phyloP scores from a whole-genome alignment of 2,113 vertebrate genomes.

The Daboia siamensis region DNA sequence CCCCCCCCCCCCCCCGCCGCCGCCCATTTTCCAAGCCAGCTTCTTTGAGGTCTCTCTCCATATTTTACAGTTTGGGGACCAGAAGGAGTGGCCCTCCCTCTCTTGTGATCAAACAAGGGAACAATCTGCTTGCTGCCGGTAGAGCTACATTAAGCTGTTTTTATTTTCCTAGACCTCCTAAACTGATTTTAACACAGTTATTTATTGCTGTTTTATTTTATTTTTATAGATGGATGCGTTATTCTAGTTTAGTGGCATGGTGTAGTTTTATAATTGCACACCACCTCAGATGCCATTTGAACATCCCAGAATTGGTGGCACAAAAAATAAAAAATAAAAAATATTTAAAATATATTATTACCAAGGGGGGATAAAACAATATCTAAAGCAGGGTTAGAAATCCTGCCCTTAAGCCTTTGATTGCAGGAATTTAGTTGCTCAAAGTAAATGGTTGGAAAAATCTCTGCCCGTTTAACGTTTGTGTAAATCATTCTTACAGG shows the following conservation, averaged over 20 bases:
- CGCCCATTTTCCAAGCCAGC: neutral
- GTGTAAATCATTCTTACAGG: neutral
- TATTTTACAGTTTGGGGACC: neutral
- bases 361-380: neutral
- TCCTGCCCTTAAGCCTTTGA: neutral
- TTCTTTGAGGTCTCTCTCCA: neutral
- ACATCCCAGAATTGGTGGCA: neutral
- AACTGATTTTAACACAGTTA: neutral
- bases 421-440: neutral
- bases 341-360: neutral
- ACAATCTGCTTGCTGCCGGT: neutral
- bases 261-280: neutral
- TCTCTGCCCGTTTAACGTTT: neutral
- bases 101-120: neutral
- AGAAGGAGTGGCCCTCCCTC: neutral
- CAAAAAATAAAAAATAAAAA: neutral
- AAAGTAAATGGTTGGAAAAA: neutral
- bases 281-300: neutral
- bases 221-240: neutral
- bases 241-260: neutral
- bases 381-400: neutral
- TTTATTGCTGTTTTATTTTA: neutral
- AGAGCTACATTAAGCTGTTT: neutral
- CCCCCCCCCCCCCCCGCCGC: too few species aligned
- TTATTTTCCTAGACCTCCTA: neutral